These are phyloP conservation scores for Cylas formicarius DNA, from an alignment of 1,140 invertebrate species.

Conservation along the genomic window DNA sequence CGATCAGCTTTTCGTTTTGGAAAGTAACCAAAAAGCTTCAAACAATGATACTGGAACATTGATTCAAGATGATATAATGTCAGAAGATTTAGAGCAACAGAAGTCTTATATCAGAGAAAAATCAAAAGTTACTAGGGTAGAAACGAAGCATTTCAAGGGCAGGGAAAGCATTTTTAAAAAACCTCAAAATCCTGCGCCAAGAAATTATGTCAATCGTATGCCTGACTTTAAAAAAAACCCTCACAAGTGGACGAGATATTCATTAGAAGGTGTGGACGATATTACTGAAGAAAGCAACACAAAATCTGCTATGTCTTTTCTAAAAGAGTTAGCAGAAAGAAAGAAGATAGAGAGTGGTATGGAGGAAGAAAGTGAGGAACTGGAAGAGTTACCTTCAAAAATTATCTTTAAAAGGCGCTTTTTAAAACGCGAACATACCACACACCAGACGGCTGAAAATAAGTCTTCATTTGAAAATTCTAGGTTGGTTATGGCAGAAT, in stretches of 20 bases:
- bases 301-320: constrained; percentile 61
- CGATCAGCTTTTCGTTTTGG: constrained; percentile 36
- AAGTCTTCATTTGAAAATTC: constrained; percentile 54
- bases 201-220: constrained; percentile 41
- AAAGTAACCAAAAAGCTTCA: constrained; percentile 38
- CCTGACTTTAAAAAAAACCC: constrained; percentile 68
- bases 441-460: constrained; percentile 35
- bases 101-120: too few species aligned
- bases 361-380: constrained; percentile 18
- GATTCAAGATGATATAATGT: too few species aligned
- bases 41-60: too few species aligned
- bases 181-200: constrained; percentile 49
- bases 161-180: constrained; percentile 71
- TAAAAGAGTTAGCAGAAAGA: constrained; percentile 56
- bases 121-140: too few species aligned
- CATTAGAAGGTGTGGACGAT: constrained; percentile 63
- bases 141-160: constrained; percentile 55
- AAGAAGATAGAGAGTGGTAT: constrained; percentile 27
- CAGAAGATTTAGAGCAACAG: too few species aligned
- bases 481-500: constrained; percentile 71
- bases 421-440: constrained; percentile 27
- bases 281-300: constrained; percentile 68
- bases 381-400: constrained; percentile 21
- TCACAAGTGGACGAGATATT: constrained; percentile 70
- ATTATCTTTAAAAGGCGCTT: constrained; percentile 31